A percentile compares a stretch with the other conserved stretches of the same genome.
These are phyloP conservation scores for Phyllotis vaccarum DNA, from an alignment of 2,797 vertebrate species.

Conservation along the genomic window DNA sequence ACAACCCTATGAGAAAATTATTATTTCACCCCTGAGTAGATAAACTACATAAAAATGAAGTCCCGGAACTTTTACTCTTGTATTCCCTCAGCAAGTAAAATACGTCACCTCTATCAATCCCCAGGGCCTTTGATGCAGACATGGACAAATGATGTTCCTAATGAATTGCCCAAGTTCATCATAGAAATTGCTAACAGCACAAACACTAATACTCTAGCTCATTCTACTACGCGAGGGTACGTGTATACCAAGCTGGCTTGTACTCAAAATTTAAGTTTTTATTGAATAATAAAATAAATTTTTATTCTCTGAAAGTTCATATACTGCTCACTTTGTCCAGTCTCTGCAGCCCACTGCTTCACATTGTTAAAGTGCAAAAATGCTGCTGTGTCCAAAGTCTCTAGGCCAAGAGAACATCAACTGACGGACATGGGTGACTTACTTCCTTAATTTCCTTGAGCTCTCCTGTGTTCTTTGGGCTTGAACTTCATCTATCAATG, in stretches of 20 bases:
- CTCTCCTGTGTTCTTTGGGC: conserved; percentile 88
- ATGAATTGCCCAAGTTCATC: not conserved
- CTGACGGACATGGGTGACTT: conserved; percentile 89
- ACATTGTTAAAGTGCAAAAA: conserved; percentile 92
- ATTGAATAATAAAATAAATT: no score
- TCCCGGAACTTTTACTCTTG: not conserved
- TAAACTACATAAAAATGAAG: conserved; percentile 30
- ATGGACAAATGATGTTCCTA: not conserved
- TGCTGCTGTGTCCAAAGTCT: conserved; percentile 87
- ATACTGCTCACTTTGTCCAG: conserved; percentile 91
- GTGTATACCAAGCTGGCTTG: not conserved
- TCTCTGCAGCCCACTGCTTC: conserved; percentile 90
- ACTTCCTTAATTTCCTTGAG: conserved; percentile 91
- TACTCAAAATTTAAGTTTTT: conserved; percentile 66
- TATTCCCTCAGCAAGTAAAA: not conserved
- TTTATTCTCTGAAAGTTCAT: conserved; percentile 86
- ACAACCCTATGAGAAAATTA: not conserved
- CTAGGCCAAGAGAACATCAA: conserved; percentile 92
- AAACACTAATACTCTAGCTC: not conserved
- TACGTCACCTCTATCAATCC: not conserved
- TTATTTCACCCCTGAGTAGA: not conserved
- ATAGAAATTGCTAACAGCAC: not conserved
- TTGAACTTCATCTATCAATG: conserved; percentile 89
- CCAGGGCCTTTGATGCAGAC: not conserved
- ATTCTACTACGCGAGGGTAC: not conserved